Evolutionary conservation across 2,888 invertebrate genomes (phyloP).

Genomic region (Serrognathus titanus): DNA sequence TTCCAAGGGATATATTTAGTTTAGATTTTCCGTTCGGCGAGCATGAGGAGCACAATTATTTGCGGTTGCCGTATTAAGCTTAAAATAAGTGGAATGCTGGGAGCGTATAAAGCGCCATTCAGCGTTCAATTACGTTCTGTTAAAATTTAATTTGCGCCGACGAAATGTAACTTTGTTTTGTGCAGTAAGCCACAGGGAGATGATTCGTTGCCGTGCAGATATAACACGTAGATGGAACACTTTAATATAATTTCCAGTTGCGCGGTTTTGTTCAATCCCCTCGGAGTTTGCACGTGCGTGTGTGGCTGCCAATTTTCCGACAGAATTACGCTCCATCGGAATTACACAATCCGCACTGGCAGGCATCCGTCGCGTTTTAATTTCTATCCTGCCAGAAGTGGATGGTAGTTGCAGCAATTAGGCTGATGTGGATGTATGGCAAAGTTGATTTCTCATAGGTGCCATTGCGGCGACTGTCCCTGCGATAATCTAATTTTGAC

Average conservation of each 20-base stretch:
- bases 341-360: slow-evolving; percentile 22
- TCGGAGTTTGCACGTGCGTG: slow-evolving; percentile 45
- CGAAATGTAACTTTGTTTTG: slow-evolving; percentile 50
- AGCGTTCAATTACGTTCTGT: slow-evolving; percentile 49
- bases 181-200: slow-evolving; percentile 42
- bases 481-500: slow-evolving; percentile 44
- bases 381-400: neutral
- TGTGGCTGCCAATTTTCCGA: slow-evolving; percentile 41
- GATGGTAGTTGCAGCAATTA: slow-evolving; percentile 28
- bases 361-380: slow-evolving; percentile 1
- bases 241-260: slow-evolving; percentile 47
- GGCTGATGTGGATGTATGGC: slow-evolving; percentile 37
- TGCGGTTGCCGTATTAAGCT: slow-evolving; percentile 46
- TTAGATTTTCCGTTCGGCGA: slow-evolving; percentile 23
- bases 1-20: slow-evolving; percentile 6
- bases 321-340: slow-evolving; percentile 40
- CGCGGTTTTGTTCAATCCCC: slow-evolving; percentile 46
- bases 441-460: slow-evolving; percentile 39
- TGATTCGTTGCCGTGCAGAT: slow-evolving; percentile 29
- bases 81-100: slow-evolving; percentile 47
- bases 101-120: slow-evolving; percentile 45
- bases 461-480: slow-evolving; percentile 39
- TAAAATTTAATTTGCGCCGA: slow-evolving; percentile 49
- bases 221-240: slow-evolving; percentile 33
- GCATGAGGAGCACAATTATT: slow-evolving; percentile 35